phyloP scores from a whole-genome alignment of 2,888 invertebrate genomes.

The Troglohyphantes excavatus region DNA sequence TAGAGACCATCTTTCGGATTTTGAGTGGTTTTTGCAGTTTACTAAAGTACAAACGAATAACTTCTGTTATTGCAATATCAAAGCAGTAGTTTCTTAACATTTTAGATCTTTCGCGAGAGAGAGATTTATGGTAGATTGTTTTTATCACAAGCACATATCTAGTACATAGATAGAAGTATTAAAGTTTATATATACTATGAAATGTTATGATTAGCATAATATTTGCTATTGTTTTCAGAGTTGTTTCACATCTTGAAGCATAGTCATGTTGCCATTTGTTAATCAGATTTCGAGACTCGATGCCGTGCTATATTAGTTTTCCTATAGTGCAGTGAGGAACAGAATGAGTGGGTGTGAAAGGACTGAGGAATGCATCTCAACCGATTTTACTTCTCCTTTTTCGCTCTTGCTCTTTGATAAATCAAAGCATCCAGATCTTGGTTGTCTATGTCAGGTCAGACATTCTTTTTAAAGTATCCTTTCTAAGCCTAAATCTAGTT shows the following conservation, averaged over 20 bases:
- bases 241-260: constrained; percentile 72
- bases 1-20: constrained; percentile 71
- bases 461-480: background rate
- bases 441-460: constrained; percentile 1
- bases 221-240: constrained; percentile 75
- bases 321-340: constrained; percentile 59
- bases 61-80: constrained; percentile 79
- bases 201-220: constrained; percentile 76
- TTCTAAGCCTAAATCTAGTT: too few relatives aligned
- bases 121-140: constrained; percentile 76
- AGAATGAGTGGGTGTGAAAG: constrained; percentile 39
- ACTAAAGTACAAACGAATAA: constrained; percentile 79
- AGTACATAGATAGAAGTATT: constrained; percentile 77
- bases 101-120: constrained; percentile 75
- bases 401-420: background rate
- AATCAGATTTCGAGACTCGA: constrained; percentile 66
- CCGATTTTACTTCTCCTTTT: constrained; percentile 10
- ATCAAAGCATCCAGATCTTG: background rate
- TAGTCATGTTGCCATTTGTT: constrained; percentile 78
- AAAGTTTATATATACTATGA: constrained; percentile 77
- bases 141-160: constrained; percentile 79
- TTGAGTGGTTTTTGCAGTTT: constrained; percentile 74
- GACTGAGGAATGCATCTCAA: background rate
- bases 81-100: constrained; percentile 78
- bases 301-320: constrained; percentile 68